phyloP scores from a whole-genome alignment of 2,797 vertebrate species.

The Sciurus vulgaris region DNA sequence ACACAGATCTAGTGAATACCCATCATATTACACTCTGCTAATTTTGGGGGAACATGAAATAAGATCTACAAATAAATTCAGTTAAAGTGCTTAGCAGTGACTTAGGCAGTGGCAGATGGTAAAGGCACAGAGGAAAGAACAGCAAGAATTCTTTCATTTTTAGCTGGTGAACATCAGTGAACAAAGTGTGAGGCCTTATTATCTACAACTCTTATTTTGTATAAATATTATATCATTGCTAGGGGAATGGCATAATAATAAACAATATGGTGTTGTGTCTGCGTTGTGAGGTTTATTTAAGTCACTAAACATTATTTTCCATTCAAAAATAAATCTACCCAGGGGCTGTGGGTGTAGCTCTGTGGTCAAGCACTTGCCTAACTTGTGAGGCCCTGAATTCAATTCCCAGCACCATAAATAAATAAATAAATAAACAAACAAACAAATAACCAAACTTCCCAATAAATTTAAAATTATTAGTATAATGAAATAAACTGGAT shows the following conservation, averaged over 20 bases:
- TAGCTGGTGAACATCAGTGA: neutral
- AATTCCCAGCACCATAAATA: neutral
- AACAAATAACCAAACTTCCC: neutral
- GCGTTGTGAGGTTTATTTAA: neutral
- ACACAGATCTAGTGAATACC: neutral
- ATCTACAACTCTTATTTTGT: neutral
- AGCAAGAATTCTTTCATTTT: neutral
- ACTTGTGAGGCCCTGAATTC: neutral
- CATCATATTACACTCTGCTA: neutral
- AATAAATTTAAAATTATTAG: slow-evolving; percentile 44
- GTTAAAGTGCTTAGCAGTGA: neutral
- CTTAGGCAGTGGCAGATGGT: neutral
- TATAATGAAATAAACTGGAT: neutral
- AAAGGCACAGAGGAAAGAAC: neutral
- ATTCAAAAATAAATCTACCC: slow-evolving; percentile 35
- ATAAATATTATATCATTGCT: neutral
- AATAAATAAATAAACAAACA: neutral
- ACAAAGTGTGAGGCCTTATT: neutral
- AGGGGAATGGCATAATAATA: neutral
- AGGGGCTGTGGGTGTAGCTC: neutral
- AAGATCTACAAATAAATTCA: neutral
- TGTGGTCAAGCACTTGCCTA: neutral
- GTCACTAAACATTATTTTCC: neutral
- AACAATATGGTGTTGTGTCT: neutral
- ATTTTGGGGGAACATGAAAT: neutral